These are phyloP conservation scores for Epizoanthus ramosus DNA, from an alignment of 92 coral and sea anemone species.

Conservation along the genomic window DNA sequence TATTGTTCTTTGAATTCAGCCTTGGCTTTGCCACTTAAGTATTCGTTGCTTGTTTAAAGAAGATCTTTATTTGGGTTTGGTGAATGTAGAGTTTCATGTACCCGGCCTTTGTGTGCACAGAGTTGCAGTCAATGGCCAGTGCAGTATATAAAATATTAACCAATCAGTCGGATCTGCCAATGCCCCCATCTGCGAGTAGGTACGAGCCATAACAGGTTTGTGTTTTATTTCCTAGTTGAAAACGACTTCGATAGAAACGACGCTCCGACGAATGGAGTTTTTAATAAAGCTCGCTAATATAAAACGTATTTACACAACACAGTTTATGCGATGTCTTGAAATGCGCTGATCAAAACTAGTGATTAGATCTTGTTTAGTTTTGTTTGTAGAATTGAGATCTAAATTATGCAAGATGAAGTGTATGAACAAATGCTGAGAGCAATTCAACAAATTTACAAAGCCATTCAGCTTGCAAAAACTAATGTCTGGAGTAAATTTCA, in stretches of 20 bases:
- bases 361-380: not conserved
- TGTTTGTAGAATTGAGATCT: not conserved
- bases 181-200: not conserved
- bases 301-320: slow-evolving; percentile 2
- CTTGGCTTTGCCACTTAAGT: not conserved
- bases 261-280: not conserved
- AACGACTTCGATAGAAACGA: not conserved
- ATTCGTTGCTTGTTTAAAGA: not conserved
- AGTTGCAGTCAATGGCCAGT: not conserved
- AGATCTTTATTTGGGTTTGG: not conserved
- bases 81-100: slow-evolving; percentile 7
- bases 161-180: not conserved
- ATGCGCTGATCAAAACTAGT: not conserved
- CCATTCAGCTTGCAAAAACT: not conserved
- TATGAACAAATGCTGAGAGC: not conserved
- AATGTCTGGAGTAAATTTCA: not conserved
- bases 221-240: not conserved
- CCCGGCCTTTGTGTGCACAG: slow-evolving; percentile 12
- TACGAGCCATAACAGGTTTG: not conserved
- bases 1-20: not conserved
- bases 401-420: not conserved
- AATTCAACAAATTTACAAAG: not conserved
- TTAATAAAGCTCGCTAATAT: not conserved
- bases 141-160: slow-evolving; percentile 35
- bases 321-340: not conserved